Base-by-base conservation (phyloP, 2,113 vertebrate species). In the Dissostichus mawsoni region DNA sequence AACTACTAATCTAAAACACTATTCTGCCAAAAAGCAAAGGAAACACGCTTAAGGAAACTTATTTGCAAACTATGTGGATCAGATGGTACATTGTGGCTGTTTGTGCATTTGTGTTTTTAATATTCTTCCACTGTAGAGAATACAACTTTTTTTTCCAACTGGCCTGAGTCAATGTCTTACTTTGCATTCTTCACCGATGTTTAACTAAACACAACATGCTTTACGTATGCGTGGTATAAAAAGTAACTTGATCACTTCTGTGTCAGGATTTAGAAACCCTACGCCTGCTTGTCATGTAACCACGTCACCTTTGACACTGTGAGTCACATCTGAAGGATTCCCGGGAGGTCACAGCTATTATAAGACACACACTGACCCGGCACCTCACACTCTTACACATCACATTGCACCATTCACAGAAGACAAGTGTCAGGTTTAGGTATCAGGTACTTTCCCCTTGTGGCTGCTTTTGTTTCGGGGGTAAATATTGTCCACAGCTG, bases 261-360 rank as follows among this genome's bases (percentile, higher is more conserved):
- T 33, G 56, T 59, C 7, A 23, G 13, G 25, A 1, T 25, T 48
- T 8, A 29, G 61, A 56, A 18, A n/a, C 12, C 20, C 3, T 20
- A 3, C 41, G 16, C 10, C 23, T 16, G 13, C 7, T 8, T 65
- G 79, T 17, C 18, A 17, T 23, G 73, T 51, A 75, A 65, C 48
- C 50, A 6, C 23, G 16, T 64, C 74, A 78, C 73, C 84, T 88
- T 71, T 52, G 77, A 81, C 87, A 17, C 53, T 12, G 29, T 29
- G 4, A 6, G 67, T 47, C 55, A 74, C 72, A 59, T 76, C 75
- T 84, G 41, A 84, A 67, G 75, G 41, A 87, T 89, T 88, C 86
- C 64, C 2, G 8, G 13, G 78, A 78, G 81, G 85, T 88, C 81
- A 41, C 48, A 55, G 61, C 84, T 89, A 90, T 87, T 69, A 84